Conservation (phyloP, 2,113 vertebrate species). For the zebrafish (Danio rerio) region DNA sequence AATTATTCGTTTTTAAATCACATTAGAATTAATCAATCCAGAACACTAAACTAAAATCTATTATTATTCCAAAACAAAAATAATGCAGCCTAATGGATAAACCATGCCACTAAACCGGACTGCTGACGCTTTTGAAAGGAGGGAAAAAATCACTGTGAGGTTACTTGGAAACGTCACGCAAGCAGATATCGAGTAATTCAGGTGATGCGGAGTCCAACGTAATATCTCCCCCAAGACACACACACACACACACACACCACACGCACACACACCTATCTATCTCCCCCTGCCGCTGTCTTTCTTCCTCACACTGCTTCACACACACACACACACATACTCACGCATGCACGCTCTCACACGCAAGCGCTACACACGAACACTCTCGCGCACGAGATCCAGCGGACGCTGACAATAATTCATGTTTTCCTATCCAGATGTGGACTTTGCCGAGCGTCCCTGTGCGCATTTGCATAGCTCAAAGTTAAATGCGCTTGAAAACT, state of each 20-base stretch:
- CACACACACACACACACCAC: conserved; percentile 51
- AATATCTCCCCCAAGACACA: conserved; percentile 64
- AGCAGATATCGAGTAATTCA: conserved; percentile 60
- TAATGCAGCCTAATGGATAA: not conserved
- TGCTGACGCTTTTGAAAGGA: conserved; percentile 31
- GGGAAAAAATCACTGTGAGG: conserved; percentile 46
- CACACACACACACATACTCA: conserved; percentile 42
- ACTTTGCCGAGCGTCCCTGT: not conserved
- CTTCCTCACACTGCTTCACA: conserved; percentile 50
- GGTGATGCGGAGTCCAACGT: conserved; percentile 62
- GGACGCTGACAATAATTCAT: conserved; percentile 40
- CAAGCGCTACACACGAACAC: not conserved
- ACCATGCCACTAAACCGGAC: conserved; percentile 11
- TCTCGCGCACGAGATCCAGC: conserved; percentile 39
- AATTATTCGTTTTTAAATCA: no score
- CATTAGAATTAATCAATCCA: not conserved
- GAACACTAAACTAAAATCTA: not conserved
- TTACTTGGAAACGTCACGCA: conserved; percentile 55
- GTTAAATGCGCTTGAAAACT: conserved; percentile 51
- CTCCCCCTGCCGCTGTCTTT: conserved; percentile 37
- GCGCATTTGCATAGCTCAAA: conserved; percentile 8
- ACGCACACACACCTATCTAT: not conserved
- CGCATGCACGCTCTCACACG: conserved; percentile 52
- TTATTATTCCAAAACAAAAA: not conserved
- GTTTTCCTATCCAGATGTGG: conserved; percentile 46